Conservation (phyloP, 2,113 vertebrate species). For the Gracilinanus agilis region DNA sequence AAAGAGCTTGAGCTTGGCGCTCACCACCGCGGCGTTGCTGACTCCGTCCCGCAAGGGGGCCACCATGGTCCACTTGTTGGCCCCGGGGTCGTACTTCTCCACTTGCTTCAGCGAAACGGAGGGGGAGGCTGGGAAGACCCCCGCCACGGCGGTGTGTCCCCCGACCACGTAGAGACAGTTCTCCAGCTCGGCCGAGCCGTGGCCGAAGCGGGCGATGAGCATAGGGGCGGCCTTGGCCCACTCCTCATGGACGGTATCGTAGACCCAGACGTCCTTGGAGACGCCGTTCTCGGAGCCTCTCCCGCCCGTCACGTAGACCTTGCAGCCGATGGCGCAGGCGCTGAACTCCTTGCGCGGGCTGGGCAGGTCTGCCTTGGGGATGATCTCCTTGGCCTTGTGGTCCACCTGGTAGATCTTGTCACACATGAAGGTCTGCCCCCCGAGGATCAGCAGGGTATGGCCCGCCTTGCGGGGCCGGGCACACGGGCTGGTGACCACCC, state of each 20-base stretch:
- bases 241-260: constrained; percentile 94
- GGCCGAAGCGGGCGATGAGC: constrained; percentile 96
- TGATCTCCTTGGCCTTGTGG: constrained; percentile 96
- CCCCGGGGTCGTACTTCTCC: constrained; percentile 91
- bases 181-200: constrained; percentile 94
- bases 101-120: constrained; percentile 96
- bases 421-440: constrained; percentile 98
- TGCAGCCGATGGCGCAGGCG: constrained; percentile 95
- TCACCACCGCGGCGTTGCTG: constrained; percentile 96
- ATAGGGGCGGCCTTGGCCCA: constrained; percentile 97
- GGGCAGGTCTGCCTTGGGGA: constrained; percentile 94
- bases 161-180: constrained; percentile 95
- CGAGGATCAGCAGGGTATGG: constrained; percentile 94
- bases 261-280: constrained; percentile 97
- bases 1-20: constrained; percentile 94
- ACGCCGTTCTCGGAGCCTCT: constrained; percentile 95
- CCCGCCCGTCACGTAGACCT: constrained; percentile 95
- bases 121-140: constrained; percentile 94
- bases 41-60: constrained; percentile 94
- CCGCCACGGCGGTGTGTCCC: constrained; percentile 94
- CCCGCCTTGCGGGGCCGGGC: constrained; percentile 95
- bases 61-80: constrained; percentile 96
- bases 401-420: constrained; percentile 98
- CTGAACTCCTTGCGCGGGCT: constrained; percentile 97
- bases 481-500: constrained; percentile 92